Base-by-base conservation (phyloP, 2,888 invertebrate species). In the Psococerastis gibbosa region DNA sequence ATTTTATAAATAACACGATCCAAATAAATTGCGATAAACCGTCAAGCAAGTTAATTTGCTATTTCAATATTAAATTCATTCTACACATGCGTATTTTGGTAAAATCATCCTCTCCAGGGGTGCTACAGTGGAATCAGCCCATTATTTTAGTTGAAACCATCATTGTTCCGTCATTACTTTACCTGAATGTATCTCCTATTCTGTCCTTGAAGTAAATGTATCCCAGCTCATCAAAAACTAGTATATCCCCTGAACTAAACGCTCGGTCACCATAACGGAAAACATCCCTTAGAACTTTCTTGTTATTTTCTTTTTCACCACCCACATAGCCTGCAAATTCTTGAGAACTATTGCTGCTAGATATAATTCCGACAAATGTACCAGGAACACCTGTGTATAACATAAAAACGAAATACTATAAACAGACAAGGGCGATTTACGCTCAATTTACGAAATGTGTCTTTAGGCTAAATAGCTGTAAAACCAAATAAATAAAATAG, bases 151-250 rank as follows among this genome's bases (percentile, higher is more conserved):
- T 38, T 35, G 45, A 41, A 45, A 20, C 20, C 42, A 41, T 23
- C 20, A 32, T n/a, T n/a, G n/a, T n/a, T n/a, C n/a, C n/a, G n/a
- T n/a, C n/a, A n/a, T n/a, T n/a, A n/a, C n/a, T 47, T 52, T 55
- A 63, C 68, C 75, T 70, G 63, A 78, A 83, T 0, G 83, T 84
- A 61, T 84, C 83, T 2, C 83, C 83, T 42, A 78, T 81, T 57
- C 95, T 73, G 63, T 95, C 95, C 49, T 77, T 80, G 68, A 95
- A 95, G 65, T 75, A 94, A 56, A 85, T 75, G 64, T 88, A 92
- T 32, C 94, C 94, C n/a, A 80, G 68, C 52, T 91, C 81, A 60
- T 97, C 94, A 65, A 79, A 78, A 32, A 84, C 75, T 49, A 95
- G 64, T 53, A 95, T 74, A 65, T 97, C 95, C 45, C 83, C 80